Evolutionary conservation across 2,888 invertebrate genomes (phyloP).

Genomic region (Beris morrisii): DNA sequence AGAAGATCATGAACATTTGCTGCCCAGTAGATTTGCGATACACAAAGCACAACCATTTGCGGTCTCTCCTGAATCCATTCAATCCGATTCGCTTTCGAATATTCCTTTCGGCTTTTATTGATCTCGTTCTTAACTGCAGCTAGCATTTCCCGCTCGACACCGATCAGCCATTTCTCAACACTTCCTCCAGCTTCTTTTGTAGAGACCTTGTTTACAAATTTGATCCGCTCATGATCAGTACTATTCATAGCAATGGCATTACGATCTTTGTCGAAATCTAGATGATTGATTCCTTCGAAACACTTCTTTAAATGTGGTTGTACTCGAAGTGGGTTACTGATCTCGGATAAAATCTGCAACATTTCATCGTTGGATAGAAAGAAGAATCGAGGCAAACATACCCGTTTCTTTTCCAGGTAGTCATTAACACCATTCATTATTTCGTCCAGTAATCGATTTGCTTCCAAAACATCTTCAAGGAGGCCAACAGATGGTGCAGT

Average conservation of each 20-base stretch:
- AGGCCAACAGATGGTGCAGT: slow-evolving; percentile 64
- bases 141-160: slow-evolving; percentile 66
- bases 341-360: slow-evolving; percentile 70
- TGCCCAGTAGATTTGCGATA: slow-evolving; percentile 69
- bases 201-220: slow-evolving; percentile 58
- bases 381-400: slow-evolving; percentile 73
- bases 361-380: slow-evolving; percentile 76
- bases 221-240: slow-evolving; percentile 62
- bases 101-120: slow-evolving; percentile 54
- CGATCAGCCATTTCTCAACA: slow-evolving; percentile 68
- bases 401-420: slow-evolving; percentile 67
- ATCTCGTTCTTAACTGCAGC: slow-evolving; percentile 58
- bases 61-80: slow-evolving; percentile 65
- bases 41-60: slow-evolving; percentile 65
- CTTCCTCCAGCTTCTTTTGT: slow-evolving; percentile 61
- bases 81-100: slow-evolving; percentile 53
- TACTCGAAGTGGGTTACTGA: slow-evolving; percentile 63
- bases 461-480: slow-evolving; percentile 68
- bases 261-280: slow-evolving; percentile 58
- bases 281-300: slow-evolving; percentile 66
- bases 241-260: slow-evolving; percentile 66
- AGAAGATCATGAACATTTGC: slow-evolving; percentile 61
- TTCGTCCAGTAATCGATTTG: slow-evolving; percentile 61
- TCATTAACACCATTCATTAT: slow-evolving; percentile 65
- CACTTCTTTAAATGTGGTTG: slow-evolving; percentile 69